Conservation (phyloP, 2,888 invertebrate genomes). For the Plebejus argus region DNA sequence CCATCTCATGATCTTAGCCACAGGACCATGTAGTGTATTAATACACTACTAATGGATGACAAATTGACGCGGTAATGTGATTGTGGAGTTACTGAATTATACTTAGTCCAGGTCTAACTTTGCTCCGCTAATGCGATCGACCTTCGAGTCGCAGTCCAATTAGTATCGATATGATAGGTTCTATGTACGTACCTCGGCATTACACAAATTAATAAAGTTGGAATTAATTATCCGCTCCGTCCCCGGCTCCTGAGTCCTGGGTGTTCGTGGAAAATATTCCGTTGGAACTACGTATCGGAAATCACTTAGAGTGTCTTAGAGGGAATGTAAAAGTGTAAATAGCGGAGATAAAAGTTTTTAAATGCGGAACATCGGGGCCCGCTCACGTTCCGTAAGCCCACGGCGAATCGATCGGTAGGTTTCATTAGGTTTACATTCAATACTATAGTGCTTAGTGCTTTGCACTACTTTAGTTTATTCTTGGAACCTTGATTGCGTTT, state of each 20-base stretch:
- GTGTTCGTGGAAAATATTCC: background rate
- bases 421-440: slow-evolving; percentile 15
- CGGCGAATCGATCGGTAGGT: background rate
- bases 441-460: background rate
- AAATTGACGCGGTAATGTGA: background rate
- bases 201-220: slow-evolving; percentile 6
- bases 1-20: background rate
- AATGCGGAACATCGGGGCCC: background rate
- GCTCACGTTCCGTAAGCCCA: background rate
- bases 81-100: background rate
- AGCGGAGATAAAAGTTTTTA: slow-evolving; percentile 3
- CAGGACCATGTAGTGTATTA: background rate
- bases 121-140: slow-evolving; percentile 8
- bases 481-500: background rate
- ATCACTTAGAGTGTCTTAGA: no score
- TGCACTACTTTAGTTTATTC: slow-evolving; percentile 4
- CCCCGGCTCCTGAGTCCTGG: background rate
- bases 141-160: background rate
- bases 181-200: background rate
- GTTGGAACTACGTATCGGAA: background rate
- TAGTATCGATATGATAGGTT: slow-evolving; percentile 21
- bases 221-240: background rate
- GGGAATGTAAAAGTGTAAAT: slow-evolving; percentile 11
- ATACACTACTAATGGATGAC: background rate
- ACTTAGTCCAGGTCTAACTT: background rate